Conservation (phyloP, 2,888 invertebrate species). For the Himalopsyche japonica region DNA sequence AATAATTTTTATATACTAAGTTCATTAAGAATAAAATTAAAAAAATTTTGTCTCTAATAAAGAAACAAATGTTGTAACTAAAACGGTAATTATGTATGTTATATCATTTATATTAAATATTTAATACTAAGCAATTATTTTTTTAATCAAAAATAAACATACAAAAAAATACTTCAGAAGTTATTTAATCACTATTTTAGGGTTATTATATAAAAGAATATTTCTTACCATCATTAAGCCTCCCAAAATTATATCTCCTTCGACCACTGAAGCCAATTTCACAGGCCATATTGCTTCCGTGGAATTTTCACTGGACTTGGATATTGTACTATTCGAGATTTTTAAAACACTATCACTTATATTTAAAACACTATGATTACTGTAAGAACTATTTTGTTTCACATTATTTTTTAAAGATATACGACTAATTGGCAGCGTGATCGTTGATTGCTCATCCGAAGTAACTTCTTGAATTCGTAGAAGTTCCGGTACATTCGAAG, state of each 20-base stretch:
- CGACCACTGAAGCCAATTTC: constrained; percentile 82
- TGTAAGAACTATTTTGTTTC: background rate
- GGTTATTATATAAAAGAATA: background rate
- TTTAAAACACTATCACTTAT: background rate
- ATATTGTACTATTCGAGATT: background rate
- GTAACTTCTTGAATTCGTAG: background rate
- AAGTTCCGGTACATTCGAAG: background rate
- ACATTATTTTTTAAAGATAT: background rate
- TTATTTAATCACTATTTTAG: too few relatives aligned
- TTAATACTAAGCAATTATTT: too few relatives aligned
- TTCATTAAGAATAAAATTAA: too few relatives aligned
- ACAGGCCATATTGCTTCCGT: constrained; percentile 68
- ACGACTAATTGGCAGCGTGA: background rate
- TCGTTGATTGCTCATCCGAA: background rate
- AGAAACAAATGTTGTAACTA: too few relatives aligned
- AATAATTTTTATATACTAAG: too few relatives aligned
- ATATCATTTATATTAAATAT: too few relatives aligned
- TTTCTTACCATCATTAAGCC: constrained; percentile 82
- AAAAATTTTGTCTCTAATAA: too few relatives aligned
- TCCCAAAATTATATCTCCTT: constrained; percentile 86
- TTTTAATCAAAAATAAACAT: too few relatives aligned
- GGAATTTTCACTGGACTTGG: background rate
- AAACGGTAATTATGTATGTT: too few relatives aligned
- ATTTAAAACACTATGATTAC: background rate
- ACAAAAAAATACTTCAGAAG: too few relatives aligned